Base-by-base conservation (phyloP, 2,888 invertebrate genomes). In the Poecilobothrus nobilitatus region DNA sequence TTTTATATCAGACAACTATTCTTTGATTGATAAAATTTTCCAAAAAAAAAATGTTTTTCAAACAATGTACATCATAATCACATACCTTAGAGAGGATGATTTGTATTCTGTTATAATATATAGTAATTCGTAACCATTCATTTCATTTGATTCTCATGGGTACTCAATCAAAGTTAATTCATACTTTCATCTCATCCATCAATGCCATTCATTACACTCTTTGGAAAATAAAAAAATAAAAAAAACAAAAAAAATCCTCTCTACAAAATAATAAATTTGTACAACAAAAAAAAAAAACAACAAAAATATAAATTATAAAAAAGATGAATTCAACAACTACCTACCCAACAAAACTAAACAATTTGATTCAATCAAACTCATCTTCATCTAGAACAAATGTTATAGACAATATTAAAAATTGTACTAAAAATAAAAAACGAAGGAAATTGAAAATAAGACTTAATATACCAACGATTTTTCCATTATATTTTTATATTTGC, bases 111-210 rank as follows among this genome's bases (percentile, higher is more conserved):
- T 53, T 2, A 5, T 27, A 4, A 18, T 18, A 53, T 53, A 53
- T n/a, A 10, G 9, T 37, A 53, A 53, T 53, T 53, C 53, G 53
- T 53, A 53, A 18, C 53, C 53, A 53, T 53, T 53, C 53, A 53
- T 53, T 53, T 53, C 15, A 53, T 53, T 53, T 53, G 53, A 53
- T 53, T 53, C 53, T 53, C 53, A 6, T 53, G 53, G n/a, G 53
- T 53, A 15, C 53, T 53, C 53, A 53, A 53, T 53, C 53, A 53
- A 53, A 53, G 53, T 53, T 53, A 53, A 53, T 53, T 53, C 53
- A 53, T 53, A 53, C 18, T 53, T 53, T 53, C 53, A 18, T 53
- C 53, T 18, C 53, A 53, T 53, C 53, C 53, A 53, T 53, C 53
- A 53, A 53, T 53, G 53, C 53, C 53, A 53, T 53, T 53, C 53